phyloP scores from a whole-genome alignment of 2,113 vertebrate species.

The Stomatorhinus ivindoensis region DNA sequence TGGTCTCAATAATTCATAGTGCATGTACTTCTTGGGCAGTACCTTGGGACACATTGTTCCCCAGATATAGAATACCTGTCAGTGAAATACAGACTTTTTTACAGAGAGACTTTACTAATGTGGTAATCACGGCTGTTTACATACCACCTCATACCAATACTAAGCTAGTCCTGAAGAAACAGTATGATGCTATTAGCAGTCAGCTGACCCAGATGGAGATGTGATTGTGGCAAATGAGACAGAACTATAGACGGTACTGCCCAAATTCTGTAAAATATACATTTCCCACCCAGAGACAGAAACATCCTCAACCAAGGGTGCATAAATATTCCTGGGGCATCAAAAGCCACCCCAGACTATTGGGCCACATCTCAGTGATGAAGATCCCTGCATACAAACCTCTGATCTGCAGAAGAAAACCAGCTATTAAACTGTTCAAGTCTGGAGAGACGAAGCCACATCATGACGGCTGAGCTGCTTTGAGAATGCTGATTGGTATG shows the following conservation, averaged over 20 bases:
- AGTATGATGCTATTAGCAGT: not conserved
- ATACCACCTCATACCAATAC: not conserved
- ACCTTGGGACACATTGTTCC: not conserved
- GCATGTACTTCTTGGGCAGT: not conserved
- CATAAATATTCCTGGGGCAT: not conserved
- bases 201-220: not conserved
- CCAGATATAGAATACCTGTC: not conserved
- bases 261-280: not conserved
- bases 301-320: not conserved
- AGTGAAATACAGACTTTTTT: not conserved
- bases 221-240: not conserved
- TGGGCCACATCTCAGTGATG: not conserved
- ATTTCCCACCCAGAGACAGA: not conserved
- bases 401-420: not conserved
- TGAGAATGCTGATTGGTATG: not conserved
- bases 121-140: not conserved
- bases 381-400: not conserved
- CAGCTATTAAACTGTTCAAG: not conserved
- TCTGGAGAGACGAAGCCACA: not conserved
- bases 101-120: not conserved
- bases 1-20: not conserved
- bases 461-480: not conserved
- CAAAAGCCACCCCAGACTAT: not conserved
- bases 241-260: not conserved
- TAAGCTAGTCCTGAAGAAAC: not conserved